Percentiles rank a stretch among this genome's conserved stretches.
Conservation (phyloP, 1,140 invertebrate genomes). For the Notospermus geniculatus region DNA sequence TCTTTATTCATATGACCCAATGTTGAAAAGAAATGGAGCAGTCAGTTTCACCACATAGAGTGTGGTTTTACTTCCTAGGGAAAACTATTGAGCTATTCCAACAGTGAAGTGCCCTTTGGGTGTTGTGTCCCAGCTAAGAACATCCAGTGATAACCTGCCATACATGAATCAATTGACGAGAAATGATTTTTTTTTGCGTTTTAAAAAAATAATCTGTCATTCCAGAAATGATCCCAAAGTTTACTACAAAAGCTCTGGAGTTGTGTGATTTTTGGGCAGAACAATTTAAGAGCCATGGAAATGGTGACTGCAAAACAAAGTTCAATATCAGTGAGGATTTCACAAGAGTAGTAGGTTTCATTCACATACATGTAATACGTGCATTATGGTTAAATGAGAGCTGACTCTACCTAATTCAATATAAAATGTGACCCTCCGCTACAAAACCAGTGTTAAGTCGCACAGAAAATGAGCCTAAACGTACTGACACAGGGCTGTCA, state of each 20-base stretch:
- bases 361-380: not conserved
- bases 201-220: no score
- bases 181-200: not conserved
- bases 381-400: no score
- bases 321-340: not conserved
- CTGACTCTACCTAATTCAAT: no score
- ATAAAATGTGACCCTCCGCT: no score
- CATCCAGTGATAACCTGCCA: not conserved
- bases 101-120: not conserved
- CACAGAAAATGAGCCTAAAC: no score
- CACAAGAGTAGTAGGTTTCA: not conserved
- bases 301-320: not conserved
- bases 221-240: conserved; percentile 4
- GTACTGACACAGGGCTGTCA: no score
- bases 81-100: not conserved
- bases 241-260: not conserved
- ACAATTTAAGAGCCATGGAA: not conserved
- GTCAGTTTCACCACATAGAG: not conserved
- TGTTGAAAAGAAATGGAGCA: not conserved
- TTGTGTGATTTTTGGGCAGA: not conserved
- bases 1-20: no score
- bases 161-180: not conserved
- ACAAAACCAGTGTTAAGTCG: no score
- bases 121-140: no score
- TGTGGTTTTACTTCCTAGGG: not conserved